Base-by-base conservation (phyloP, 1,140 invertebrate species). In the Achatina immaculata region DNA sequence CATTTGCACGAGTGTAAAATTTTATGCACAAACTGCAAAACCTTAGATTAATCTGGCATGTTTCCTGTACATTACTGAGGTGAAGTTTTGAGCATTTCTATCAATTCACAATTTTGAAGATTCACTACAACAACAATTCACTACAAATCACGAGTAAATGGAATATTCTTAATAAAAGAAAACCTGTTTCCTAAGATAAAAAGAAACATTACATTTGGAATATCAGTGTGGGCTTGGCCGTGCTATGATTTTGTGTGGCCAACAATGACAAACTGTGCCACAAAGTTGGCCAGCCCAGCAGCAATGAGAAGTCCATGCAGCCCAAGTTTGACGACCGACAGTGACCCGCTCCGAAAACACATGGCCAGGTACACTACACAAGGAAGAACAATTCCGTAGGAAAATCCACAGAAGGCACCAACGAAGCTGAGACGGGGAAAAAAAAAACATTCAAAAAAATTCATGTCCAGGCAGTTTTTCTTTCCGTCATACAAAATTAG, bases 311-410 rank as follows among this genome's bases (percentile, higher is more conserved):
- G 81, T 16, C 90, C 82, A 87, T 96, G 94, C 36, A 94, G 90
- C 21, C 94, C 65, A 2, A 93, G 81, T 65, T 93, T 93, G 14
- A 88, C 85, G 28, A 87, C 83, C 0, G 94, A 94, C 0, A 96
- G 89, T 80, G 93, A 91, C 31, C 94, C 93, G 72, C 94, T 91
- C 43, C 93, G 91, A 69, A 93, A 92, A 40, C 94, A 90, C 24
- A 94, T 94, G 43, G 93, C 92, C 77, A 97, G 91, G 87, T 96
- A 94, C 14, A 97, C 92, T 1, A 95, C 85, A 85, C 94, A 94
- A 0, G 96, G 96, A 43, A 98, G 91, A 16, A 95, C 93, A 88
- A 98, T 97, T 11, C 97, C 93, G 88, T 97, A 97, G 0, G 96
- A 94, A 28, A 97, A 92, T n/a, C 96, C 96, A 88, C 95, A 95